Conservation (phyloP, 2,797 vertebrate genomes). For the Lates japonicus region DNA sequence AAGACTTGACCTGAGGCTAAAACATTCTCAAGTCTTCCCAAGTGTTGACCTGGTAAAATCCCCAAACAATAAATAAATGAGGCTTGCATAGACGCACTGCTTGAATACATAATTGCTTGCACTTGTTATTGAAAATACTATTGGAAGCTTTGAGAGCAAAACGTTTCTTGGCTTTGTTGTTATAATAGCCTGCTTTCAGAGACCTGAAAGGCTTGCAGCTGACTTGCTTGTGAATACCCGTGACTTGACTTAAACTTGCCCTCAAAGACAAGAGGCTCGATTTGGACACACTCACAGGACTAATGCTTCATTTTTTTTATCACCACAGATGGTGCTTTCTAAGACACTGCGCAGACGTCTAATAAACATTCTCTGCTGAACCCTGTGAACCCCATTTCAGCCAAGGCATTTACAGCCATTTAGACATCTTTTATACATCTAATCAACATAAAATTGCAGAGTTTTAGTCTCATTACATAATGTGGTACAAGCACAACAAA, state of each 20-base stretch:
- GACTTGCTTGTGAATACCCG: not conserved
- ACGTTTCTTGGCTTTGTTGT: not conserved
- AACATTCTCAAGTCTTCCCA: too few relatives aligned
- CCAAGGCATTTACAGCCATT: slow-evolving; percentile 34
- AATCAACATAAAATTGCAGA: slow-evolving; percentile 55
- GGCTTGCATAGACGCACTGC: not conserved
- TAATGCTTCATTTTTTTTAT: not conserved
- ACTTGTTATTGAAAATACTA: not conserved
- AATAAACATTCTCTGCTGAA: slow-evolving; percentile 40
- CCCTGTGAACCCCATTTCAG: slow-evolving; percentile 28
- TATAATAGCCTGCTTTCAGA: not conserved
- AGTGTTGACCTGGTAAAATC: not conserved
- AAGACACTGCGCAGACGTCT: not conserved
- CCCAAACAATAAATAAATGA: not conserved
- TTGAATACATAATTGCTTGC: not conserved
- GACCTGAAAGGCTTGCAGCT: not conserved
- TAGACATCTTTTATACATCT: slow-evolving; percentile 39
- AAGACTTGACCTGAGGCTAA: not conserved
- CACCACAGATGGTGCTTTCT: slow-evolving; percentile 1
- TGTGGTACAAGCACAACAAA: slow-evolving; percentile 11
- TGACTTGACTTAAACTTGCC: not conserved
- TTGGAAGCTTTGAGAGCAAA: slow-evolving; percentile 5
- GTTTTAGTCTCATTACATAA: slow-evolving; percentile 55
- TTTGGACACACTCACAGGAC: not conserved
- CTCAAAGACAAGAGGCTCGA: not conserved